These are phyloP conservation scores for Cyanoramphus novaezelandiae DNA, from an alignment of 2,113 vertebrate species.

Conservation along the genomic window DNA sequence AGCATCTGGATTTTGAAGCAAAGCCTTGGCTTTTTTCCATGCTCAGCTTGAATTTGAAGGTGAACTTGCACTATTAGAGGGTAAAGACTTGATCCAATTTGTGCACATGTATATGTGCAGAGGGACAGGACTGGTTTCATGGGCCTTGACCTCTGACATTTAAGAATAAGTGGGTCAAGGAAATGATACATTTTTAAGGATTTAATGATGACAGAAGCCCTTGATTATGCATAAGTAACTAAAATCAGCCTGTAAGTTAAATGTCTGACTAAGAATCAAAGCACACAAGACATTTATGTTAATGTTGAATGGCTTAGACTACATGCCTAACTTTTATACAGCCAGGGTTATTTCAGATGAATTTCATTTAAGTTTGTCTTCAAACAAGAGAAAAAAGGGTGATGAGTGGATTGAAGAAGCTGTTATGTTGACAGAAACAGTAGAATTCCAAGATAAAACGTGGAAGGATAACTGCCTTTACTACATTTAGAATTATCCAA, in stretches of 20 bases:
- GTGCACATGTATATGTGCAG: background rate
- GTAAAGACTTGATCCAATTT: conserved; percentile 10
- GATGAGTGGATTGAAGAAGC: background rate
- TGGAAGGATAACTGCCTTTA: background rate
- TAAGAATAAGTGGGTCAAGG: background rate
- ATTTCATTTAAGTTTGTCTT: background rate
- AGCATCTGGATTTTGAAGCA: background rate
- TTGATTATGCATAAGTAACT: conserved; percentile 10
- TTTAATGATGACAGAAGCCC: background rate
- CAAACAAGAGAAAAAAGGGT: background rate
- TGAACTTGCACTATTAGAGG: background rate
- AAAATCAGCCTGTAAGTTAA: conserved; percentile 15
- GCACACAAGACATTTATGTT: background rate
- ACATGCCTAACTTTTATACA: background rate
- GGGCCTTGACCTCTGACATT: conserved; percentile 11
- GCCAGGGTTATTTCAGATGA: background rate
- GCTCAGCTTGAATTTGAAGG: background rate
- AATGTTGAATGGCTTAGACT: background rate
- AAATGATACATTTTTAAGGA: background rate
- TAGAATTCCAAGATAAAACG: background rate
- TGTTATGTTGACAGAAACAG: background rate
- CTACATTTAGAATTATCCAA: background rate
- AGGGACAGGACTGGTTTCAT: background rate
- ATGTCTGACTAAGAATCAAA: conserved; percentile 14
- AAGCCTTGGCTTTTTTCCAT: background rate